A percentile compares a stretch with the other conserved stretches of the same genome.
phyloP scores from a whole-genome alignment of 2,797 vertebrate species.

The Loriculus beryllinus region DNA sequence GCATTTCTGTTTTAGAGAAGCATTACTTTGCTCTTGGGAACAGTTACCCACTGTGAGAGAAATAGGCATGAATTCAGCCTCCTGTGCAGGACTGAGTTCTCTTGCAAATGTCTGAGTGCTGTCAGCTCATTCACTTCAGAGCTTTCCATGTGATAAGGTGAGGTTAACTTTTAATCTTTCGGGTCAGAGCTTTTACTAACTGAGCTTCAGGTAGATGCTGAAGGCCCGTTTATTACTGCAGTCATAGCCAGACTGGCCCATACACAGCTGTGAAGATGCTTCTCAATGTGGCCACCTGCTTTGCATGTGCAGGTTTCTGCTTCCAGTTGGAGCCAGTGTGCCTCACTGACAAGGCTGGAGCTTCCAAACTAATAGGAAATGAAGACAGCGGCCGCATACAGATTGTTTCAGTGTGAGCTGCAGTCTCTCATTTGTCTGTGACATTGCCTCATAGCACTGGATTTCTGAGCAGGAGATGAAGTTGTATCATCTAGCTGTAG shows the following conservation, averaged over 20 bases:
- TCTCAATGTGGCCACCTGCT: fast-evolving
- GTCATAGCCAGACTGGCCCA: not conserved
- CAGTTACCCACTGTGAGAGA: not conserved
- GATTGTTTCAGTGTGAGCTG: not conserved
- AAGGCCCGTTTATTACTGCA: not conserved
- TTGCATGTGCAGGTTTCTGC: fast-evolving
- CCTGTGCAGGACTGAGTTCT: not conserved
- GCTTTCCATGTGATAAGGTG: not conserved
- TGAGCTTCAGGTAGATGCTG: not conserved
- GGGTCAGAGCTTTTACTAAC: not conserved
- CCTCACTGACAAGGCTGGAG: not conserved
- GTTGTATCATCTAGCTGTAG: not conserved
- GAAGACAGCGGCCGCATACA: not conserved
- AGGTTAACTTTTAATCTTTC: not conserved
- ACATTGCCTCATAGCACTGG: not conserved
- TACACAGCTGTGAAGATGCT: not conserved
- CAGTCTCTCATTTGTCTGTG: not conserved
- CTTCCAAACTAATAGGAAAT: not conserved
- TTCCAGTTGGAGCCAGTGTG: not conserved
- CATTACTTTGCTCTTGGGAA: not conserved
- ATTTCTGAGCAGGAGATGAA: not conserved
- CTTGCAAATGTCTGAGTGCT: fast-evolving
- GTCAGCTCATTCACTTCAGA: not conserved
- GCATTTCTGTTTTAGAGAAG: not conserved
- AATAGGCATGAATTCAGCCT: not conserved